phyloP scores from a whole-genome alignment of 1,140 invertebrate genomes.

The Pachypeltis micranthus region DNA sequence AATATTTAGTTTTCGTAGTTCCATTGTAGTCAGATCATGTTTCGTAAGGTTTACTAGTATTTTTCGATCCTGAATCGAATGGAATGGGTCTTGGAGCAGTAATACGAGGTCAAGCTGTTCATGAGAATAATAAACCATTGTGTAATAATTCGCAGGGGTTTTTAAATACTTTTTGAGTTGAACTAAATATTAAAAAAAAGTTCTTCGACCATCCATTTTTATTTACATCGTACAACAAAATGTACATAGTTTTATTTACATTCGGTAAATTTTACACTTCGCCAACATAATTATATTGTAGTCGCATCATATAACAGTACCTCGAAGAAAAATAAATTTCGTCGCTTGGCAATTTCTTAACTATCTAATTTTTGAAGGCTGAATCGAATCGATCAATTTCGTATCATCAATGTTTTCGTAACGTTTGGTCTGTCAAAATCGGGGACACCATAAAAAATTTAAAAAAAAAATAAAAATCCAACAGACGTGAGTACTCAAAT shows the following conservation, averaged over 20 bases:
- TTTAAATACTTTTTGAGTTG: too few relatives aligned
- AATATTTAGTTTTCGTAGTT: too few relatives aligned
- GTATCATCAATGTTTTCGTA: neutral
- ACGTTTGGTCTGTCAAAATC: neutral
- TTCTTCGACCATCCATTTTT: slow-evolving; percentile 4
- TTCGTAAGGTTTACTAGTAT: too few relatives aligned
- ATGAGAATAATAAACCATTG: too few relatives aligned
- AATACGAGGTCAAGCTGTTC: too few relatives aligned
- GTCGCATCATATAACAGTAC: neutral
- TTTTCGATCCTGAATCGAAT: too few relatives aligned
- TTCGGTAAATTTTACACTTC: neutral
- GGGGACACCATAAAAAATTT: neutral
- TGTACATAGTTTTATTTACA: slow-evolving; percentile 7
- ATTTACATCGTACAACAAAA: slow-evolving; percentile 6
- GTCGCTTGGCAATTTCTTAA: neutral
- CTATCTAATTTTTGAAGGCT: neutral
- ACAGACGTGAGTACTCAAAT: neutral
- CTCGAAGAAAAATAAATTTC: neutral
- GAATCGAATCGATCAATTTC: neutral
- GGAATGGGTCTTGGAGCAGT: too few relatives aligned
- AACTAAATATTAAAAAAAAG: neutral
- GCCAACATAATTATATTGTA: neutral
- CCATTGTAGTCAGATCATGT: too few relatives aligned
- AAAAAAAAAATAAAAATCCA: neutral
- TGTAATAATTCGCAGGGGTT: too few relatives aligned